Percentiles rank a stretch among this genome's conserved stretches.
Evolutionary conservation across 2,888 invertebrate genomes (phyloP).

Genomic region (Eucriotettix oculatus): DNA sequence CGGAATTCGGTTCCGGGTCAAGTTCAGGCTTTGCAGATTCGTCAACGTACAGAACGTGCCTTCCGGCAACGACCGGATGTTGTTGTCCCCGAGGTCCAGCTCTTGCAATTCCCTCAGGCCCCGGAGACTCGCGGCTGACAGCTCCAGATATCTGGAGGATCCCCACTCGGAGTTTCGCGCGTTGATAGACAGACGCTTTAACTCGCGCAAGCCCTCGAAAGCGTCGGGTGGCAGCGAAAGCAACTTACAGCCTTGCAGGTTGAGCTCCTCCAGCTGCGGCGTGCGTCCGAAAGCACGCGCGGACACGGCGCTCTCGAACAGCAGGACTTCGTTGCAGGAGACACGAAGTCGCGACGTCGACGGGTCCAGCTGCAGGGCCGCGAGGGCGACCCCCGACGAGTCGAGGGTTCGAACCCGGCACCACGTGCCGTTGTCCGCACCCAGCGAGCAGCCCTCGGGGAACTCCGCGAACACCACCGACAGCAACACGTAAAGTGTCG

Average conservation of each 20-base stretch:
- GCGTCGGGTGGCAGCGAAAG: constrained; percentile 56
- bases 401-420: constrained; percentile 58
- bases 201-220: constrained; percentile 62
- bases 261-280: constrained; percentile 55
- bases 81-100: constrained; percentile 68
- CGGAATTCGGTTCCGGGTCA: constrained; percentile 68
- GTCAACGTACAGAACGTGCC: constrained; percentile 63
- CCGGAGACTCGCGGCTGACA: constrained; percentile 51
- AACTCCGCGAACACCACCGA: background rate
- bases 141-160: constrained; percentile 48
- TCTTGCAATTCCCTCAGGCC: constrained; percentile 63
- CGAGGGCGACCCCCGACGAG: constrained; percentile 46
- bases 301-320: constrained; percentile 61
- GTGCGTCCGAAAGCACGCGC: constrained; percentile 54
- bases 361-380: constrained; percentile 39
- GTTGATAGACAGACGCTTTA: constrained; percentile 61
- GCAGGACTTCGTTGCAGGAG: constrained; percentile 58
- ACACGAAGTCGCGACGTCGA: constrained; percentile 55
- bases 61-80: constrained; percentile 62
- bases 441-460: background rate
- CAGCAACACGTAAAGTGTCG: background rate
- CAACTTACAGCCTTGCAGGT: constrained; percentile 64
- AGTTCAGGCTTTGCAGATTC: constrained; percentile 65
- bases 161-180: constrained; percentile 70
- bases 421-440: background rate